Evolutionary conservation across 1,140 invertebrate species (phyloP).

Genomic region (Protaetia brevitarsis): DNA sequence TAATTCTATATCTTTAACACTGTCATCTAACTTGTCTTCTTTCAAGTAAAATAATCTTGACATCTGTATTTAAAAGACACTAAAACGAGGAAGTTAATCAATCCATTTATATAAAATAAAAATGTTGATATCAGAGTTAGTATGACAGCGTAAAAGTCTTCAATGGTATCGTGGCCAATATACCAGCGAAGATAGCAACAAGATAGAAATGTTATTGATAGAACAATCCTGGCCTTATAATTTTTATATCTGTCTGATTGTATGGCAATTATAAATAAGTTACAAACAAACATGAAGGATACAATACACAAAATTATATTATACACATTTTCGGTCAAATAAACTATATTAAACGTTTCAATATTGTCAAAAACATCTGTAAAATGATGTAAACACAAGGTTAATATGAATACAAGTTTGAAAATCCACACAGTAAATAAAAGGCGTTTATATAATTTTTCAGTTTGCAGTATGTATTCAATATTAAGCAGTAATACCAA

Average conservation of each 20-base stretch:
- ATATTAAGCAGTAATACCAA: not conserved
- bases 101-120: not conserved
- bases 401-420: not conserved
- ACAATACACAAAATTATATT: not conserved
- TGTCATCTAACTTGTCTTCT: not conserved
- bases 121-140: not conserved
- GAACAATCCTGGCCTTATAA: not conserved
- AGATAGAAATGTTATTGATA: not conserved
- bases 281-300: not conserved
- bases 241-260: not conserved
- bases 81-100: not conserved
- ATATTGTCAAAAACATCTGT: not conserved
- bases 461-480: not conserved
- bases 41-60: not conserved
- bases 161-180: not conserved
- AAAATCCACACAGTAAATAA: not conserved
- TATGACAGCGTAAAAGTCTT: not conserved
- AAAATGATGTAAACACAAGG: not conserved
- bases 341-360: not conserved
- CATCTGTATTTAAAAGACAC: not conserved
- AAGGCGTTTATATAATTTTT: not conserved
- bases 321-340: not conserved
- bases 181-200: not conserved
- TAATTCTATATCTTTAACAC: not conserved
- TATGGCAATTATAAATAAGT: not conserved